Base-by-base conservation (phyloP, 2,113 vertebrate genomes). In the Copsychus sechellarum region DNA sequence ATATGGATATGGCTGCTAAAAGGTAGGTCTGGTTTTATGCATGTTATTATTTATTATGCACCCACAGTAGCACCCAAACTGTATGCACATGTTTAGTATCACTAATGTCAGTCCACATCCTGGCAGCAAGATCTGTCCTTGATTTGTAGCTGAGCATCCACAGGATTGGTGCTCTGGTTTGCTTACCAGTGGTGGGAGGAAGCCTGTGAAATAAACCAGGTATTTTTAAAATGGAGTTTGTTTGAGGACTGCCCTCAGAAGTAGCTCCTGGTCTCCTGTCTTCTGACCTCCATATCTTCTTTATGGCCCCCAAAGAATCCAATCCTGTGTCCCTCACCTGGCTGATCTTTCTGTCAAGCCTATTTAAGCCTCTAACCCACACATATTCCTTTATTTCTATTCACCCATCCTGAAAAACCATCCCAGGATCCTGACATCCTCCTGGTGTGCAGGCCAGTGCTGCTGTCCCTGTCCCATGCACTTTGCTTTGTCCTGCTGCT, bases 61-160 rank as follows among this genome's bases (percentile, higher is more conserved):
- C 69, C 31, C 65, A 84, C 72, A 81, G 72, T 92, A 92, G 72
- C 92, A 86, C n/a, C 56, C 64, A 77, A 91, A 72, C n/a, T 51
- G 2, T 42, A 86, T 53, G 36, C 33, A 43, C 26, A 22, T 38
- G n/a, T 85, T 96, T 76, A 85, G 50, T 42, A n/a, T 79, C 65
- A 38, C 21, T 71, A 26, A 29, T 13, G 29, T 61, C 50, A 88
- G 54, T 82, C 50, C 42, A 23, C 33, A 65, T 12, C 54, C 48
- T 69, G 34, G 51, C 47, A 94, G 33, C 28, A 81, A 61, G 69
- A 29, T 62, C 42, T n/a, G 29, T 70, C 16, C 29, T 43, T 71
- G 56, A 29, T 71, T 74, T 84, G n/a, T 23, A 51, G 34, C 38
- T 85, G 34, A 85, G 31, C 36, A n/a, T 26, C 42, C 33, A 28